Base-by-base conservation (phyloP, 2,888 invertebrate species). In the Holacanthella duospinosa region DNA sequence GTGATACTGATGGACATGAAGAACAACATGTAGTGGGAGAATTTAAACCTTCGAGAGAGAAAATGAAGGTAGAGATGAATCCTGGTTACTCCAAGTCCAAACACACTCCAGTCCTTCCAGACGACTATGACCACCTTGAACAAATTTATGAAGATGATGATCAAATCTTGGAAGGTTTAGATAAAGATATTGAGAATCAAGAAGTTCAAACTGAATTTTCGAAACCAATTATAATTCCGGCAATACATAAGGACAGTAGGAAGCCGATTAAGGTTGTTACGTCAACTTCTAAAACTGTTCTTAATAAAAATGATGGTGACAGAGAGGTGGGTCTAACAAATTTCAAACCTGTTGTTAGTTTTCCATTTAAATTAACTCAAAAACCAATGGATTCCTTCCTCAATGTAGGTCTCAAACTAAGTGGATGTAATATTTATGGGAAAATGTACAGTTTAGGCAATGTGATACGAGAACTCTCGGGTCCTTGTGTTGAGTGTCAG, bases 381-480 rank as follows among this genome's bases (percentile, higher is more conserved):
- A 69, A 29, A 48, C 65, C 68, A 36, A 56, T 44, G 28, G 59
- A 61, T 4, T 55, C 62, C 4, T 59, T 64, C 56, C 56, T 60
- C 19, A 60, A 64, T 43, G 29, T 69, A 56, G 74, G 73, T 21
- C 67, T 75, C n/a, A 90, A 89, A 77, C 77, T 91, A 66, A 89
- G 89, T 16, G 91, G 91, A 0, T 92, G 92, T 75, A 92, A 92
- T 78, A 91, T 92, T 73, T 91, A 91, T 74, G 92, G 92, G 4
- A 82, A 86, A 68, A 91, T 91, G 87, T 91, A 91, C 77, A 82
- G 87, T 27, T 87, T 91, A 12, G 89, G 88, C 2, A 82, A 85
- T 74, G 86, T 89, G 70, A 90, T 92, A 72, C 82, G 86, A 1
- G 90, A 92, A 79, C 79, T 92, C 66, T 89, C 90, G 4, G 85